Conservation (phyloP, 2,888 invertebrate species). For the Platycheirus albimanus region DNA sequence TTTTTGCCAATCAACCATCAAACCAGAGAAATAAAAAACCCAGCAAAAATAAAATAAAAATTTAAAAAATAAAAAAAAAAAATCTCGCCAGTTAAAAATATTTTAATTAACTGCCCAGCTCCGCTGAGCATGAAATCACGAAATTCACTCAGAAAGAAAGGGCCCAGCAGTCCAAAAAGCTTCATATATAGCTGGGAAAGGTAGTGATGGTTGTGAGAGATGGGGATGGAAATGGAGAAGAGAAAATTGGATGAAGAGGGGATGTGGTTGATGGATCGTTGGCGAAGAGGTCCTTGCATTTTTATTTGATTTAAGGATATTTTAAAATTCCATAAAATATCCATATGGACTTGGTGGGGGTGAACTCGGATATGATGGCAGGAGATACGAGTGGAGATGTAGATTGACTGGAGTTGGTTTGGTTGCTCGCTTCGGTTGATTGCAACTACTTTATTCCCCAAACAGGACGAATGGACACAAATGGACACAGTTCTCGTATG, state of each 20-base stretch:
- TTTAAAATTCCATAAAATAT: slow-evolving; percentile 74
- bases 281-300: slow-evolving; percentile 70
- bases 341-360: slow-evolving; percentile 33
- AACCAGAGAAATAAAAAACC: slow-evolving; percentile 44
- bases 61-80: slow-evolving; percentile 30
- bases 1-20: slow-evolving; percentile 72
- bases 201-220: background rate
- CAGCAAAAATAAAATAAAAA: slow-evolving; percentile 26
- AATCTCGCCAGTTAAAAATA: slow-evolving; percentile 70
- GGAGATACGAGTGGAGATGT: background rate
- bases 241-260: slow-evolving; percentile 19
- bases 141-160: slow-evolving; percentile 53
- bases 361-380: background rate
- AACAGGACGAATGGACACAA: slow-evolving; percentile 63
- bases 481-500: slow-evolving; percentile 59
- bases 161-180: background rate
- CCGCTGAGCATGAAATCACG: slow-evolving; percentile 71
- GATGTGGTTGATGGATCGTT: slow-evolving; percentile 63
- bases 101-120: slow-evolving; percentile 74
- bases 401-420: slow-evolving; percentile 63
- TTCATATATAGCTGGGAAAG: too few relatives aligned
- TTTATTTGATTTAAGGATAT: slow-evolving; percentile 74
- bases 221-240: slow-evolving; percentile 1
- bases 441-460: slow-evolving; percentile 66
- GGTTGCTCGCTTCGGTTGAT: slow-evolving; percentile 56